A percentile compares a stretch with the other conserved stretches of the same genome.
These are phyloP conservation scores for Potamarius usumacintae DNA, from an alignment of 2,113 vertebrate genomes.

Conservation along the genomic window DNA sequence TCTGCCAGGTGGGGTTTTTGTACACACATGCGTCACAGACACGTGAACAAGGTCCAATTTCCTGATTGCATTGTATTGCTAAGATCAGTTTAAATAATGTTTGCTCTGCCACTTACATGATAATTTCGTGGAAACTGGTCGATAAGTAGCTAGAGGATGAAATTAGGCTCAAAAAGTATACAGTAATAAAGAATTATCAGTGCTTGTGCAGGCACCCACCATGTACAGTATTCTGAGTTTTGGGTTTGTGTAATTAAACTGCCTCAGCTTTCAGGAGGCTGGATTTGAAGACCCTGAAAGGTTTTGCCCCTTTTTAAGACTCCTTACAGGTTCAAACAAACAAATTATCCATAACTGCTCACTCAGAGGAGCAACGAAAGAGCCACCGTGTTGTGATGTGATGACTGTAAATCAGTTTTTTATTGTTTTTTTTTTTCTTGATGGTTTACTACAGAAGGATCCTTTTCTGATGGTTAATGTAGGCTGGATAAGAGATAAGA, in stretches of 20 bases:
- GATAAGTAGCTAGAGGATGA: neutral
- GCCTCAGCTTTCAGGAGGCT: neutral
- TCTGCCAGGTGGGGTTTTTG: slow-evolving; percentile 22
- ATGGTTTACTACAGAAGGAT: slow-evolving; percentile 17
- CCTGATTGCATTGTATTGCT: neutral
- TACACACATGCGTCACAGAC: neutral
- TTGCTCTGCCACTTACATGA: neutral
- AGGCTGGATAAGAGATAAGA: neutral
- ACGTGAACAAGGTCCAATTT: neutral
- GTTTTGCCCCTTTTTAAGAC: slow-evolving; percentile 35
- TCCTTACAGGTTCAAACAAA: slow-evolving; percentile 39
- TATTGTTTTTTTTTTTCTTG: slow-evolving; percentile 41
- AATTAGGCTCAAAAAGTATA: neutral
- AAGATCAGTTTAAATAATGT: neutral
- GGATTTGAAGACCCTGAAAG: slow-evolving; percentile 10
- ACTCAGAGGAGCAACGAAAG: slow-evolving; percentile 16
- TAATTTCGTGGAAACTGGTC: neutral
- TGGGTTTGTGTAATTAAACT: neutral
- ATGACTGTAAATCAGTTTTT: slow-evolving; percentile 28
- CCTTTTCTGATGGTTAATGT: neutral
- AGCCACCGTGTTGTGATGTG: neutral
- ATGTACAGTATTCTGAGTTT: neutral
- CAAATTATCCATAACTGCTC: slow-evolving; percentile 28
- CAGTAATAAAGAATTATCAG: neutral
- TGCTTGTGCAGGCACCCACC: neutral